A percentile compares a stretch with the other conserved stretches of the same genome.
Evolutionary conservation across 2,113 vertebrate genomes (phyloP).

Genomic region (Oreotrochilus melanogaster): DNA sequence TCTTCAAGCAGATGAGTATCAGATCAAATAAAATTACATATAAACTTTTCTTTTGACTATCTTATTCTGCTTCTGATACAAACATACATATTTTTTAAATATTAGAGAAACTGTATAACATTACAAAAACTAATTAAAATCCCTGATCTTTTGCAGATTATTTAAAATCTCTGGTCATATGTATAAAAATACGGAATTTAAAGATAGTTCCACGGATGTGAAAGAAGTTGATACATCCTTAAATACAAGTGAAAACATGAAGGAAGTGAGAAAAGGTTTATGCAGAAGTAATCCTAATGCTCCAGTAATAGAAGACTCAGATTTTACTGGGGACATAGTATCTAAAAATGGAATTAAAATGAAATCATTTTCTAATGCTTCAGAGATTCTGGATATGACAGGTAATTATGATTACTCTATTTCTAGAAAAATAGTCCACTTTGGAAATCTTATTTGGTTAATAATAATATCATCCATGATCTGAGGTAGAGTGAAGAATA

Average conservation of each 20-base stretch:
- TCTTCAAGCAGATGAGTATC: not conserved
- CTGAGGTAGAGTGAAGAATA: not conserved
- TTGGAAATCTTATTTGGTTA: not conserved
- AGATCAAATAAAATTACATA: not conserved
- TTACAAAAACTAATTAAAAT: not conserved
- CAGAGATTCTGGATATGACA: slow-evolving; percentile 79
- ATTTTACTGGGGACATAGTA: slow-evolving; percentile 62
- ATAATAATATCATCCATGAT: not conserved
- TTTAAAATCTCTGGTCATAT: slow-evolving; percentile 77
- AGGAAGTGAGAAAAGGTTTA: slow-evolving; percentile 69
- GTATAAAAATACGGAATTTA: slow-evolving; percentile 51
- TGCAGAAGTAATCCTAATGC: slow-evolving; percentile 66
- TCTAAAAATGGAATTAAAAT: slow-evolving; percentile 77
- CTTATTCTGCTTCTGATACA: not conserved
- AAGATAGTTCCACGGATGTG: slow-evolving; percentile 22
- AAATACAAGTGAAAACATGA: slow-evolving; percentile 58
- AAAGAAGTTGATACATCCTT: slow-evolving; percentile 29
- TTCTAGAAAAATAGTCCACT: slow-evolving; percentile 27
- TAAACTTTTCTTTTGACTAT: not conserved
- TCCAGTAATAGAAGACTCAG: slow-evolving; percentile 64
- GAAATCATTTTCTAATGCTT: slow-evolving; percentile 79
- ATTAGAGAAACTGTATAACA: not conserved
- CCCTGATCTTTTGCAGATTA: slow-evolving; percentile 78
- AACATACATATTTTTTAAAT: not conserved
- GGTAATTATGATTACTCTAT: slow-evolving; percentile 78